Conservation (phyloP, 2,888 invertebrate species). For the Nemapogon koenigi region DNA sequence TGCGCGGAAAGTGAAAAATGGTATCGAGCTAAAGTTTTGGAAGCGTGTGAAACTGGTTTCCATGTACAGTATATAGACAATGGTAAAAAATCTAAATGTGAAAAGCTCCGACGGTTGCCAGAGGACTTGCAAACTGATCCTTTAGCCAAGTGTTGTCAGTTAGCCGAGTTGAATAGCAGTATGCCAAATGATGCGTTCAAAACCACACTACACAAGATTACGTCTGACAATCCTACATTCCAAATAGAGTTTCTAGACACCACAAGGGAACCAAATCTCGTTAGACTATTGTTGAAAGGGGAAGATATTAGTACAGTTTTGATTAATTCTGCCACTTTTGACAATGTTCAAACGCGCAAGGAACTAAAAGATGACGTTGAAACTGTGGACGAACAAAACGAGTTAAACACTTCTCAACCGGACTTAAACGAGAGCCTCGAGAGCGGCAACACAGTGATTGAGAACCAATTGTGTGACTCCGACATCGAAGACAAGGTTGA, state of each 20-base stretch:
- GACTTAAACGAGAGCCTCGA: conserved; percentile 44
- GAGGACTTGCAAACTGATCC: conserved; percentile 63
- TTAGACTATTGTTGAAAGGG: conserved; percentile 65
- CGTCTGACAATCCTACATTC: conserved; percentile 43
- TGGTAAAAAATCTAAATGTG: conserved; percentile 70
- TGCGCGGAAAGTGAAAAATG: conserved; percentile 71
- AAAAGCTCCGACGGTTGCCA: conserved; percentile 66
- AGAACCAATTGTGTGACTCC: conserved; percentile 36
- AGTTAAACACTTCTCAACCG: conserved; percentile 28
- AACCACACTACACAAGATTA: conserved; percentile 37
- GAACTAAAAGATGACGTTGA: not conserved
- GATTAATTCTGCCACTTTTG: not conserved
- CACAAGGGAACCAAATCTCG: conserved; percentile 61
- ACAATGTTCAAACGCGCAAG: not conserved
- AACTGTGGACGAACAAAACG: conserved; percentile 14
- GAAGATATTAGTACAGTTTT: conserved; percentile 33
- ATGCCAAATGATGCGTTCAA: conserved; percentile 35
- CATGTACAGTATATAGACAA: conserved; percentile 74
- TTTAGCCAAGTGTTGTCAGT: conserved; percentile 68
- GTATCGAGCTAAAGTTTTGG: conserved; percentile 71
- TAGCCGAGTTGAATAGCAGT: conserved; percentile 54
- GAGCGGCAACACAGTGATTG: conserved; percentile 44
- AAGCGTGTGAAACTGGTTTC: conserved; percentile 58
- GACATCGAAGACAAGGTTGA: conserved; percentile 23
- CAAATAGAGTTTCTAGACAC: conserved; percentile 68